These are phyloP conservation scores for Oophaga pumilio DNA, from an alignment of 2,113 vertebrate species.

Conservation along the genomic window DNA sequence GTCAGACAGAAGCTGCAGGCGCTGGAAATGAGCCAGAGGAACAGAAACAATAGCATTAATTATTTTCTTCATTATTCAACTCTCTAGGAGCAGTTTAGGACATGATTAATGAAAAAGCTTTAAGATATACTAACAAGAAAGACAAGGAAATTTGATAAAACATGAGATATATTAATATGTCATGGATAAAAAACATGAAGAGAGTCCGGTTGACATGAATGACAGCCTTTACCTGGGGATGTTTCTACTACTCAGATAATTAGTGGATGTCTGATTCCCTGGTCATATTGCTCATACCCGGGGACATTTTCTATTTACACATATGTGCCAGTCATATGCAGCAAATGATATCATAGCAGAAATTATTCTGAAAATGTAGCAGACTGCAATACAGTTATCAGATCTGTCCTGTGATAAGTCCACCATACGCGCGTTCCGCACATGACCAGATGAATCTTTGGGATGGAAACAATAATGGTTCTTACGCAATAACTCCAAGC, in stretches of 20 bases:
- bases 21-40: slow-evolving; percentile 66
- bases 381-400: too few relatives aligned
- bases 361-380: background rate
- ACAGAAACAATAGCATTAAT: slow-evolving; percentile 70
- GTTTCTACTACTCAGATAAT: slow-evolving; percentile 5
- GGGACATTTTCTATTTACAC: background rate
- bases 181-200: background rate
- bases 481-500: too few relatives aligned
- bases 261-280: background rate
- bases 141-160: background rate
- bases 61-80: slow-evolving; percentile 59
- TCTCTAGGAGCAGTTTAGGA: slow-evolving; percentile 9
- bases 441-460: too few relatives aligned
- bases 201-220: background rate
- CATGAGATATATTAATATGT: background rate
- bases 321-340: background rate
- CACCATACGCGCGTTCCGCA: too few relatives aligned
- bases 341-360: background rate
- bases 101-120: slow-evolving; percentile 1
- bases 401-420: too few relatives aligned
- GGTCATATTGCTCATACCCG: background rate
- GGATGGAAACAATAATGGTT: too few relatives aligned
- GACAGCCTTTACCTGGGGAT: background rate
- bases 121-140: background rate
- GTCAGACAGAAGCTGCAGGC: slow-evolving; percentile 58